A percentile compares a stretch with the other conserved stretches of the same genome.
Evolutionary conservation across 2,113 vertebrate genomes (phyloP).

Genomic region (Oriolus oriolus): DNA sequence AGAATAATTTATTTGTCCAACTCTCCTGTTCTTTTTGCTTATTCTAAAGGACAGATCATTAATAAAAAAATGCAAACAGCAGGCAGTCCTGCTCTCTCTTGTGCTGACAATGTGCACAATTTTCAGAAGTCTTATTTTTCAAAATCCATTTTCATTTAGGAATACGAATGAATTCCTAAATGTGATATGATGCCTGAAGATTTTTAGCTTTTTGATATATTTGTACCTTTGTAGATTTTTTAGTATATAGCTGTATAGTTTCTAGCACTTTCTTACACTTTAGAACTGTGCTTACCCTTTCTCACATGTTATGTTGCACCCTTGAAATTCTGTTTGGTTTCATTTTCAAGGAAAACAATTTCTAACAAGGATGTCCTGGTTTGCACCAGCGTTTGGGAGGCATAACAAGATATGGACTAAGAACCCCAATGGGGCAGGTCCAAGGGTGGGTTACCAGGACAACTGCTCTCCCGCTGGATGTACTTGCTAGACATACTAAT

Average conservation of each 20-base stretch:
- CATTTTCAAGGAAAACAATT: background rate
- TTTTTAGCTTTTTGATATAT: background rate
- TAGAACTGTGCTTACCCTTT: background rate
- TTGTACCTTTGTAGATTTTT: background rate
- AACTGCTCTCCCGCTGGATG: background rate
- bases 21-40: background rate
- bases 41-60: background rate
- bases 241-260: background rate
- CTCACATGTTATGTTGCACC: background rate
- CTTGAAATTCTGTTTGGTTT: background rate
- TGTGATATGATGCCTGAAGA: background rate
- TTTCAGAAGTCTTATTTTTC: background rate
- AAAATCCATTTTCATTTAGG: background rate
- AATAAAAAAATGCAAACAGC: background rate
- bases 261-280: background rate
- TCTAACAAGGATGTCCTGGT: background rate
- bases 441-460: background rate
- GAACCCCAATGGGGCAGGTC: background rate
- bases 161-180: background rate
- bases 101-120: fast-evolving
- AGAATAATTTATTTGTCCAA: background rate
- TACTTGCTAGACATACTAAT: background rate
- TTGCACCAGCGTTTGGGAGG: background rate
- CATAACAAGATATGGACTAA: background rate
- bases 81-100: background rate